These are phyloP conservation scores for Brachionichthys hirsutus DNA, from an alignment of 2,113 vertebrate genomes.

Conservation along the genomic window DNA sequence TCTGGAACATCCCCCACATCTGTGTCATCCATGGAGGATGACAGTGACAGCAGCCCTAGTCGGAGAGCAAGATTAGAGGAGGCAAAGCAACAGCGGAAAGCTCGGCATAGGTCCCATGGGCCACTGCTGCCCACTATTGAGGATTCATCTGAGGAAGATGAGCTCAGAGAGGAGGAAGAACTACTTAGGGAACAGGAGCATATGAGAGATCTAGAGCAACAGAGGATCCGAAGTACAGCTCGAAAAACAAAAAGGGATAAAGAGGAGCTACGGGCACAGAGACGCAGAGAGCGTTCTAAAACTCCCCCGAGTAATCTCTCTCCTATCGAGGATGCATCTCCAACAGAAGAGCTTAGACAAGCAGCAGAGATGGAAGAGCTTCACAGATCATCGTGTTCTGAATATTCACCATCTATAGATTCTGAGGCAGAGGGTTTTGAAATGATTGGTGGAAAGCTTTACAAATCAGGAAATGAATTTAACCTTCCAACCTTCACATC, in stretches of 20 bases:
- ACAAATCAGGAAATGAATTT: conserved; percentile 95
- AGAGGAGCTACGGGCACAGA: conserved; percentile 94
- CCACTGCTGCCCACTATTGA: conserved; percentile 96
- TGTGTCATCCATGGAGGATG: conserved; percentile 96
- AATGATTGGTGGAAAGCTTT: conserved; percentile 85
- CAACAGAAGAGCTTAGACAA: conserved; percentile 95
- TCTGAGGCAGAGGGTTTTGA: conserved; percentile 95
- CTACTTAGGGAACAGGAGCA: conserved; percentile 95
- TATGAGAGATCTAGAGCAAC: conserved; percentile 97
- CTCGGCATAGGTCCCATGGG: conserved; percentile 93
- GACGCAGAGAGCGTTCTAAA: conserved; percentile 95
- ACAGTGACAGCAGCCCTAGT: conserved; percentile 98
- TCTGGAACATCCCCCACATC: conserved; percentile 97
- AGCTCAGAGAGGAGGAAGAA: conserved; percentile 96
- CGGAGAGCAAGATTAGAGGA: conserved; percentile 92
- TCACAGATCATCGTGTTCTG: conserved; percentile 95
- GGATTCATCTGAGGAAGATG: conserved; percentile 97
- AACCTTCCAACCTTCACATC: conserved; percentile 97
- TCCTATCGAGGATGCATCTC: conserved; percentile 96
- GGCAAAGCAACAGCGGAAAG: conserved; percentile 97
- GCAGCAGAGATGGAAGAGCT: conserved; percentile 98
- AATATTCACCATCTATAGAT: conserved; percentile 97
- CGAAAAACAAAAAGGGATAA: conserved; percentile 97
- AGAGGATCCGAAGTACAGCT: conserved; percentile 93
- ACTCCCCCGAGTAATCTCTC: conserved; percentile 98